phyloP scores from a whole-genome alignment of 2,888 invertebrate species.

The Phoronis australis region DNA sequence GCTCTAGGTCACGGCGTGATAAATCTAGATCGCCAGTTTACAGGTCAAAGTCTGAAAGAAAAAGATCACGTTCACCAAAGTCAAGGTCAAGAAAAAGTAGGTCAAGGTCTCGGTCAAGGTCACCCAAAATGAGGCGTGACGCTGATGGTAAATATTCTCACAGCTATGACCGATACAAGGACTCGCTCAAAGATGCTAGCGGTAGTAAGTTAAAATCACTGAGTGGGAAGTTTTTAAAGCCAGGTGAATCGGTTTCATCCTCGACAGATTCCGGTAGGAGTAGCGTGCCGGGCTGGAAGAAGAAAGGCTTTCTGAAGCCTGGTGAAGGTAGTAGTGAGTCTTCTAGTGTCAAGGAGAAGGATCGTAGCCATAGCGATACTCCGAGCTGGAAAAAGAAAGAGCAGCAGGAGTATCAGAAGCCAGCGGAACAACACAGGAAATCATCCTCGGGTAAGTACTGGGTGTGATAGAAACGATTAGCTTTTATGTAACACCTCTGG shows the following conservation, averaged over 20 bases:
- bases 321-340: constrained; percentile 1
- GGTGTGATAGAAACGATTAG: too few species aligned
- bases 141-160: constrained; percentile 1
- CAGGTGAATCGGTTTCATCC: constrained; percentile 2
- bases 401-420: constrained; percentile 3
- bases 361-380: not conserved
- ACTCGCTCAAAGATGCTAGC: constrained; percentile 6
- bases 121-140: not conserved
- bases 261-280: not conserved
- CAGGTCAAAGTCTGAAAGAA: too few species aligned
- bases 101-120: constrained; percentile 13
- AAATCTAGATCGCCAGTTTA: too few species aligned
- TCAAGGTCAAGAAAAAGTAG: not conserved
- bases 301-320: constrained; percentile 10
- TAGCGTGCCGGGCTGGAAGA: not conserved
- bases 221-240: constrained; percentile 9
- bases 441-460: not conserved
- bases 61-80: constrained; percentile 6
- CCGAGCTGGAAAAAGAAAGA: constrained; percentile 29
- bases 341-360: not conserved
- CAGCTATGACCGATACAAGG: not conserved
- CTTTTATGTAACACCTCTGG: too few species aligned
- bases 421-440: not conserved
- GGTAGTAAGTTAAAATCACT: not conserved
- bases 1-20: too few species aligned